Base-by-base conservation (phyloP, 2,113 vertebrate species). In the Chloropsis hardwickii region DNA sequence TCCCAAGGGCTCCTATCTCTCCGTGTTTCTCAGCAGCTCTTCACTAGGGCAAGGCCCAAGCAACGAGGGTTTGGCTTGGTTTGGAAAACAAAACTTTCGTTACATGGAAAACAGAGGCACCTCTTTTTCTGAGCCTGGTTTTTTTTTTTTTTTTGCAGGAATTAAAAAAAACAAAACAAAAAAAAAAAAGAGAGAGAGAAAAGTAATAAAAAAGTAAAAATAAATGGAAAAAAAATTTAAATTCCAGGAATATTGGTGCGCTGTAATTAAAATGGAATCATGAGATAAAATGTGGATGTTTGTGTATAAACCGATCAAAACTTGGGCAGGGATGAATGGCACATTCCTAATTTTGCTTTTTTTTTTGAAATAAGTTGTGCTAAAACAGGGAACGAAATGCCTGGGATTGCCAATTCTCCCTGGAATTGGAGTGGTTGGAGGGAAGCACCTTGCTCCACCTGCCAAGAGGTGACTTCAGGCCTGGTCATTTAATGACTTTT, bases 1-100 rank as follows among this genome's bases (percentile, higher is more conserved):
- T 92, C 96, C 71, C 70, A 87, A 96, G 67, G 53, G 74, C 73
- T 88, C 74, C 90, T 92, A 62, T 91, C 87, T 71, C 48, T 91
- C 48, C 50, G 51, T 23, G 4, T 51, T 76, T 37, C 86, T 87
- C 88, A 73, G 70, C 61, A 58, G 58, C 39, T 91, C 79, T 17
- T 35, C 50, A 12, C 12, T 0, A n/a, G 56, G 77, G 56, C 77
- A 58, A 89, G 73, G 54, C 66, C 50, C 67, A 44, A 62, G 80
- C 77, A 51, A 44, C 11, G 13, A 72, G 24, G 48, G 18, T 81
- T 29, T 33, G 4, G 13, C 40, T 65, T 13, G 37, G 8, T 51
- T 86, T 62, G 74, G 66, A 58, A 90, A 91, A 70, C 54, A 91
- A 85, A 91, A 39, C 61, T 35, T 31, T 22, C 4, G 1, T 0